Evolutionary conservation across 2,797 vertebrate genomes (phyloP).

Genomic region (Gephyroberyx darwinii): DNA sequence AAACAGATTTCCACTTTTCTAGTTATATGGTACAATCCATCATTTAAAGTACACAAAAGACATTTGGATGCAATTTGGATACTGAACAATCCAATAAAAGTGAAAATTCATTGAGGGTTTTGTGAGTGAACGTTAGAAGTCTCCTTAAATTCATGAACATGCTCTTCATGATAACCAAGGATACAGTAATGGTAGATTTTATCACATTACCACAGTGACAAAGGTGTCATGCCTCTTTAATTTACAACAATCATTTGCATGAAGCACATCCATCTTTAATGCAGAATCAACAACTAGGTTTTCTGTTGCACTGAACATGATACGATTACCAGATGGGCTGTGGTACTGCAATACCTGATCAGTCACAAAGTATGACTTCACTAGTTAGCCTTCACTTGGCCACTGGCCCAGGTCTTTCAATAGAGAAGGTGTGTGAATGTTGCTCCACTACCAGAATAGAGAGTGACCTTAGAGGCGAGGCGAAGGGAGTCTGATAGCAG

Average conservation of each 20-base stretch:
- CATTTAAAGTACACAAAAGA: background rate
- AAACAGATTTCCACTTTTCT: background rate
- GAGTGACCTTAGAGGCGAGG: background rate
- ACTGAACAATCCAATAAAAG: background rate
- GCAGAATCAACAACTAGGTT: conserved; percentile 16
- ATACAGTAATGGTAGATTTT: conserved; percentile 4
- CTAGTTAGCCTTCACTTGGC: conserved; percentile 36
- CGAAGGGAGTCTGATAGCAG: conserved; percentile 8
- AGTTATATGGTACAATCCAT: background rate
- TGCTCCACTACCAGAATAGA: conserved; percentile 8
- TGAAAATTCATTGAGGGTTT: no score
- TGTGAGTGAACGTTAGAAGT: no score
- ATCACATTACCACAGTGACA: background rate
- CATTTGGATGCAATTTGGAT: background rate
- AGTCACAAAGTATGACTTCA: conserved; percentile 22
- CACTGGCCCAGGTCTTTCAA: background rate
- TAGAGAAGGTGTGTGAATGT: conserved; percentile 15
- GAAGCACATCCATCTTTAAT: conserved; percentile 24
- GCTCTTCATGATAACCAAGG: no score
- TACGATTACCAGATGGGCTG: background rate
- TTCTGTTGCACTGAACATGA: conserved; percentile 37
- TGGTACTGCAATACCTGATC: conserved; percentile 3
- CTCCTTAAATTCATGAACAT: no score
- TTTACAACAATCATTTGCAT: conserved; percentile 29
- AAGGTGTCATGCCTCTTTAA: background rate